phyloP scores from a whole-genome alignment of 2,888 invertebrate species.

The Heliconius cydno region DNA sequence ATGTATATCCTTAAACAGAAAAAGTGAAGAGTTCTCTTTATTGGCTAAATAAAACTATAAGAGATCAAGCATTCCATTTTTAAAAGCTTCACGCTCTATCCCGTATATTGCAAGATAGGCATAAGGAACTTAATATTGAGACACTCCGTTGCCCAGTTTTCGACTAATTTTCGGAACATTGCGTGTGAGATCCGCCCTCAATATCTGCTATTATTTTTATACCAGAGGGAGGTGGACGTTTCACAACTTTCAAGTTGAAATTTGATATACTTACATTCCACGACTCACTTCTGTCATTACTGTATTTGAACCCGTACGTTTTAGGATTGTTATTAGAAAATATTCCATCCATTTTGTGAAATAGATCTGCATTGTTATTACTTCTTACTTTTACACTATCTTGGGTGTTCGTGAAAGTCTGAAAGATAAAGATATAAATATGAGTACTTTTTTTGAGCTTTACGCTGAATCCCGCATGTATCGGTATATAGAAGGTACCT shows the following conservation, averaged over 20 bases:
- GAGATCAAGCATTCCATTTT: not conserved
- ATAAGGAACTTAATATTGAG: too few relatives aligned
- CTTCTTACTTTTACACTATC: not conserved
- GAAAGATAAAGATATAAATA: not conserved
- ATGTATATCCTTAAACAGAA: not conserved
- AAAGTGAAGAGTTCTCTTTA: not conserved
- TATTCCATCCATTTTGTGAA: slow-evolving; percentile 10
- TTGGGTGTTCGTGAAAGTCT: not conserved
- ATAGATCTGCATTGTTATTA: not conserved
- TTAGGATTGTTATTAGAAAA: not conserved
- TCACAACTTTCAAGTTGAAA: too few relatives aligned
- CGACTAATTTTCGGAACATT: too few relatives aligned
- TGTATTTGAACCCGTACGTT: slow-evolving; percentile 20
- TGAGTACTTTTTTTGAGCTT: not conserved
- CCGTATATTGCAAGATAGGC: too few relatives aligned
- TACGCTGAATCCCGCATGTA: not conserved
- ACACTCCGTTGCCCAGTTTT: too few relatives aligned
- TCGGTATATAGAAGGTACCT: not conserved
- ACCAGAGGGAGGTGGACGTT: too few relatives aligned
- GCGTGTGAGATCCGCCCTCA: too few relatives aligned
- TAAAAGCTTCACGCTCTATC: not conserved
- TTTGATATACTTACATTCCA: slow-evolving; percentile 16
- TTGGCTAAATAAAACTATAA: not conserved
- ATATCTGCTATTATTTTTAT: too few relatives aligned
- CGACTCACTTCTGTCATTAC: not conserved